Evolutionary conservation across 37 sponge, comb jelly and placozoan species (phyloP).

Genomic region (Corticium candelabrum): DNA sequence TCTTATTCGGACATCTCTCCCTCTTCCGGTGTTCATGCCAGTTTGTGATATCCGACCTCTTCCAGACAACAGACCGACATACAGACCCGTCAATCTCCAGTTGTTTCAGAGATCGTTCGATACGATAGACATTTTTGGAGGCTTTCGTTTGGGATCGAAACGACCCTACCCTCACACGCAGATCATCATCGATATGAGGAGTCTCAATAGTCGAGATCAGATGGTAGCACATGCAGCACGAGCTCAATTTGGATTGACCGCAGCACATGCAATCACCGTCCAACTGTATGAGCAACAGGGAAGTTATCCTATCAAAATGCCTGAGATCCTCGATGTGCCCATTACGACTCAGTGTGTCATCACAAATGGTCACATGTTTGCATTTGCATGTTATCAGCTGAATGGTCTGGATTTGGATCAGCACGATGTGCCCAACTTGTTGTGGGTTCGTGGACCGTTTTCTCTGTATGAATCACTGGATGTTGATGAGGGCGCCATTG

Average conservation of each 20-base stretch:
- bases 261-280: neutral
- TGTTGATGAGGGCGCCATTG: neutral
- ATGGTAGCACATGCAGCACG: neutral
- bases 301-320: neutral
- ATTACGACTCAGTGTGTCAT: slow-evolving; percentile 53
- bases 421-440: neutral
- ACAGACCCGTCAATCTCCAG: neutral
- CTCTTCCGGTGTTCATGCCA: neutral
- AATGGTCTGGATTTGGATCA: slow-evolving; percentile 42
- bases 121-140: neutral
- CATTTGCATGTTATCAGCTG: slow-evolving; percentile 64
- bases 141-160: neutral
- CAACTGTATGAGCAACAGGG: neutral
- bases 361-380: slow-evolving; percentile 53
- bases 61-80: neutral
- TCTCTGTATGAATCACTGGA: neutral
- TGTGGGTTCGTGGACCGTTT: neutral
- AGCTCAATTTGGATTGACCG: neutral
- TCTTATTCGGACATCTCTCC: neutral
- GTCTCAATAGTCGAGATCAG: neutral
- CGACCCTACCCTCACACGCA: neutral
- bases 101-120: neutral
- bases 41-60: neutral
- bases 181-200: neutral
- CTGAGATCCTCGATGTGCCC: slow-evolving; percentile 7